Conservation (phyloP, 2,797 vertebrate genomes). For the Pseudochirops corinnae region DNA sequence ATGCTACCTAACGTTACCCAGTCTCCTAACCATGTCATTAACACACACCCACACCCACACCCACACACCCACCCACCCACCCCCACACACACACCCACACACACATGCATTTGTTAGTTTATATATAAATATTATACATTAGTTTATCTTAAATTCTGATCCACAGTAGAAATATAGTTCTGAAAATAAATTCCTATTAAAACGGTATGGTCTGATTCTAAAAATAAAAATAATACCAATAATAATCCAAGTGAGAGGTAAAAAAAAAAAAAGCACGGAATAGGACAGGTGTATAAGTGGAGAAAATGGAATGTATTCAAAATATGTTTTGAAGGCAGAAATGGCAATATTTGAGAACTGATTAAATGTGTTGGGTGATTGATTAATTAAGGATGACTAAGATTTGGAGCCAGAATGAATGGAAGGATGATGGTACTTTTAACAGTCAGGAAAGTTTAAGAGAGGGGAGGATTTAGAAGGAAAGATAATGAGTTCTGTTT, state of each 20-base stretch:
- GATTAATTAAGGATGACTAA: background rate
- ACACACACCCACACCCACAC: too few relatives aligned
- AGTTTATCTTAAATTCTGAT: conserved; percentile 81
- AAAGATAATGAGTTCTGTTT: background rate
- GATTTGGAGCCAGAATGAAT: background rate
- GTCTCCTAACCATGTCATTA: conserved; percentile 16
- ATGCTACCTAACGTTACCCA: conserved; percentile 3
- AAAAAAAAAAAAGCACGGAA: background rate
- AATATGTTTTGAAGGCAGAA: background rate
- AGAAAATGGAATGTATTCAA: background rate
- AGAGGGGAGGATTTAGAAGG: background rate
- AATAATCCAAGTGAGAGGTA: too few relatives aligned
- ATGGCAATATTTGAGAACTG: background rate
- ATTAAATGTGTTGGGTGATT: background rate
- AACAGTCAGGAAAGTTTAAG: background rate
- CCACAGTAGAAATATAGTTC: conserved; percentile 74
- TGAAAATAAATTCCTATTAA: conserved; percentile 82
- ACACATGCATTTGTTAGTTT: too few relatives aligned
- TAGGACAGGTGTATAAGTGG: background rate
- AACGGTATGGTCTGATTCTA: conserved; percentile 31
- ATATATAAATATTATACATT: conserved; percentile 59
- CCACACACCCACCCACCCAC: too few relatives aligned
- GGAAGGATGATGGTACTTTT: background rate
- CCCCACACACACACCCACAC: too few relatives aligned
- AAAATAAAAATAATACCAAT: too few relatives aligned